Conservation (phyloP, 2,797 vertebrate species). For the Galagoides demidoff region DNA sequence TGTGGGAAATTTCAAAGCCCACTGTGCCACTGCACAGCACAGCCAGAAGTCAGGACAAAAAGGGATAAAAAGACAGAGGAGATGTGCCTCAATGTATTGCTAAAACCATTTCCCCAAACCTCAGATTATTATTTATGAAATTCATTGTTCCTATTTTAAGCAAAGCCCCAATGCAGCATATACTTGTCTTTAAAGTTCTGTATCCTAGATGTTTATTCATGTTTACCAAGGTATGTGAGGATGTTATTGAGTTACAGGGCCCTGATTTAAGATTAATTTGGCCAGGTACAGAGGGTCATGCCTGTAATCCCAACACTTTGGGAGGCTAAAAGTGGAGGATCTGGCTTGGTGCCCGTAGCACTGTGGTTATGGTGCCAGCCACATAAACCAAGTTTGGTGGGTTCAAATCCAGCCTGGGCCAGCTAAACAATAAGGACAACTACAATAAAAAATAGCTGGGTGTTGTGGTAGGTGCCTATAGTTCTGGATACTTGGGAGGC, state of each 20-base stretch:
- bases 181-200: not conserved
- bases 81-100: not conserved
- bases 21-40: not conserved
- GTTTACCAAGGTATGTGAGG: not conserved
- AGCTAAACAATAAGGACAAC: too few relatives aligned
- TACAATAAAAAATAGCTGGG: too few relatives aligned
- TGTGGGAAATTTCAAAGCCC: not conserved
- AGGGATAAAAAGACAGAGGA: not conserved
- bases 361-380: too few relatives aligned
- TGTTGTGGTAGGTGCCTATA: too few relatives aligned
- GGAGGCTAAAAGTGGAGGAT: too few relatives aligned
- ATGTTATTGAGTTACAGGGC: not conserved
- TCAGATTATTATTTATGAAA: not conserved
- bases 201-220: not conserved
- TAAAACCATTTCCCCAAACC: not conserved
- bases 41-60: not conserved
- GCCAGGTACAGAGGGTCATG: not conserved
- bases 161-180: not conserved
- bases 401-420: too few relatives aligned
- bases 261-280: slow-evolving; percentile 24
- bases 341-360: too few relatives aligned
- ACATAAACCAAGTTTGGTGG: too few relatives aligned
- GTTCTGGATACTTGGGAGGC: too few relatives aligned
- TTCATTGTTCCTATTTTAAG: not conserved
- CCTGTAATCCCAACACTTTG: too few relatives aligned